Base-by-base conservation (phyloP, 2,888 invertebrate species). In the Toxonevra muliebris region DNA sequence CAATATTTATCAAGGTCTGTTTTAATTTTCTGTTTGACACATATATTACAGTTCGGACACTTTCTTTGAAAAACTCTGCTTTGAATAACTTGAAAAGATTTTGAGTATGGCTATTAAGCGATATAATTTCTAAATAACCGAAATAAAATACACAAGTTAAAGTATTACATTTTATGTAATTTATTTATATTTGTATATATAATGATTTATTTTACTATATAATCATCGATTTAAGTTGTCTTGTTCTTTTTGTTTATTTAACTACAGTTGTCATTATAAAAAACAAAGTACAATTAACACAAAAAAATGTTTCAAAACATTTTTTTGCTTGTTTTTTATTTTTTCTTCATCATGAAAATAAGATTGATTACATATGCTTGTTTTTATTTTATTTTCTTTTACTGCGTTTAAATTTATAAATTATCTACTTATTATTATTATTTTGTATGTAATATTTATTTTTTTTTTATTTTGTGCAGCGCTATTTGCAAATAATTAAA, bases 311-410 rank as follows among this genome's bases (percentile, higher is more conserved):
- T 54, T 12, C 15, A 7, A n/a, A 7, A 54, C 17, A 13, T 54
- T 13, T 17, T 12, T 12, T n/a, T n/a, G 9, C 13, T n/a, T 54
- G 8, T 54, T 54, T 54, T 19, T 3, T n/a, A 15, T 11, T 19
- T 50, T 50, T 50, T n/a, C 15, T 50, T 50, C 13, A 15, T 7
- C 17, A 54, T n/a, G 30, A 30, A 30, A 48, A 7, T n/a, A 10
- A 15, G 11, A 48, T 48, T 48, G 48, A 48, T n/a, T 41, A 40
- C 55, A 62, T 2, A 50, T 67, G 55, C 61, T 50, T 52, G 55
- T 61, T 54, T 55, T 15, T 66, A 11, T 30, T 30, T 30, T 66
- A 3, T 7, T 13, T 61, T 61, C n/a, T 54, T 54, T 52, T 54
- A 0, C 42, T 41, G n/a, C n/a, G n/a, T n/a, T n/a, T n/a, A n/a